These are phyloP conservation scores for Eristalis pertinax DNA, from an alignment of 2,888 invertebrate species.

Conservation along the genomic window DNA sequence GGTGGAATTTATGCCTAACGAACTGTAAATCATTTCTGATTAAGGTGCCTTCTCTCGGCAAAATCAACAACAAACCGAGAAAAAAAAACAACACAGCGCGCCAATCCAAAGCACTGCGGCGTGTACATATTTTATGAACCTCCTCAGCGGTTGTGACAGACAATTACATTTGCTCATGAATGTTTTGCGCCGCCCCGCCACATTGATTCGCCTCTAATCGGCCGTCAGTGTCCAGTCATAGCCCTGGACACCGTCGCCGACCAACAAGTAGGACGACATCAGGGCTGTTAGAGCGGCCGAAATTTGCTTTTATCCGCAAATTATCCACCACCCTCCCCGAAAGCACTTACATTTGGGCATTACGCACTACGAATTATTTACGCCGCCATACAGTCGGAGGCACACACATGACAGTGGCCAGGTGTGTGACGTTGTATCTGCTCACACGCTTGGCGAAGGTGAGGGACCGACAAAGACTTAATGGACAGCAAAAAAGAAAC, in stretches of 20 bases:
- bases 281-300: background rate
- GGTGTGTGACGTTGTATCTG: conserved; percentile 9
- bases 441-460: background rate
- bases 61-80: background rate
- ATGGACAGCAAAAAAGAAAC: conserved; percentile 16
- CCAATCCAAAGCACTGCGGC: background rate
- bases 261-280: background rate
- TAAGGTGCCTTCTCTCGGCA: background rate
- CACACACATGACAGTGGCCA: conserved; percentile 17
- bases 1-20: background rate
- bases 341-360: background rate
- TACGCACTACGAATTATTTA: conserved; percentile 43
- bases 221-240: background rate
- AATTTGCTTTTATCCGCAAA: background rate
- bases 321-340: background rate
- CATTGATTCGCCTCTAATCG: conserved; percentile 28
- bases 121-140: background rate
- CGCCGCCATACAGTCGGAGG: conserved; percentile 31
- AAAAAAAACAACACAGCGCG: too few relatives aligned
- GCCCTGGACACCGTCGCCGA: background rate
- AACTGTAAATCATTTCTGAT: background rate
- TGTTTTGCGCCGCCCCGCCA: background rate
- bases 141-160: conserved; percentile 7
- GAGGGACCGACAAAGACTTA: conserved; percentile 24
- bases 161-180: conserved; percentile 20